Conservation (phyloP, 1,140 invertebrate species). For the Drosophila littoralis region DNA sequence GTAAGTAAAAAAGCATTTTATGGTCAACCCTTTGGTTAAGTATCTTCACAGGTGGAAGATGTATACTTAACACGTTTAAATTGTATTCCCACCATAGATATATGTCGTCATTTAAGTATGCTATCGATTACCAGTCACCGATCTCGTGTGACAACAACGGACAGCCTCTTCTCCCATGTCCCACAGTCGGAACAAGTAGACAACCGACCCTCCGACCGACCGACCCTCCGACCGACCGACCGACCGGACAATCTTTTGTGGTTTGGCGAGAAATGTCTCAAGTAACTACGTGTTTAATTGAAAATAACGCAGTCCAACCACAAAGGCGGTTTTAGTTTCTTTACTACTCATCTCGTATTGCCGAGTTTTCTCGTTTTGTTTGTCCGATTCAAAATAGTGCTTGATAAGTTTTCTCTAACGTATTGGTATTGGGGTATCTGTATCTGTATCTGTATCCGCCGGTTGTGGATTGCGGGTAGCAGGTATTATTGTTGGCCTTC, state of each 20-base stretch:
- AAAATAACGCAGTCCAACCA: conserved; percentile 56
- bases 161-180: not conserved
- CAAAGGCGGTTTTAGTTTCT: conserved; percentile 58
- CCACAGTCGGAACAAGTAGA: conserved; percentile 6
- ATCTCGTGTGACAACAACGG: conserved; percentile 16
- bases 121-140: conserved; percentile 7
- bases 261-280: conserved; percentile 58
- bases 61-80: not conserved
- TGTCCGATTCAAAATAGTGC: conserved; percentile 22
- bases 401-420: conserved; percentile 16
- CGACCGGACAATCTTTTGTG: conserved; percentile 55
- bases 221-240: conserved; percentile 5
- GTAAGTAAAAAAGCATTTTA: conserved; percentile 52
- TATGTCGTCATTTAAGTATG: not conserved
- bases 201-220: not conserved
- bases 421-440: not conserved
- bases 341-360: conserved; percentile 25
- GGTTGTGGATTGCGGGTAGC: conserved; percentile 20
- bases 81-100: conserved; percentile 6
- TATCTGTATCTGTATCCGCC: conserved; percentile 29
- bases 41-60: not conserved
- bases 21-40: not conserved
- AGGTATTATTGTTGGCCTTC: conserved; percentile 16
- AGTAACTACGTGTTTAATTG: conserved; percentile 64
- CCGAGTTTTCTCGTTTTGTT: conserved; percentile 21